phyloP scores from a whole-genome alignment of 2,888 invertebrate genomes.

The Plagodis dolabraria region DNA sequence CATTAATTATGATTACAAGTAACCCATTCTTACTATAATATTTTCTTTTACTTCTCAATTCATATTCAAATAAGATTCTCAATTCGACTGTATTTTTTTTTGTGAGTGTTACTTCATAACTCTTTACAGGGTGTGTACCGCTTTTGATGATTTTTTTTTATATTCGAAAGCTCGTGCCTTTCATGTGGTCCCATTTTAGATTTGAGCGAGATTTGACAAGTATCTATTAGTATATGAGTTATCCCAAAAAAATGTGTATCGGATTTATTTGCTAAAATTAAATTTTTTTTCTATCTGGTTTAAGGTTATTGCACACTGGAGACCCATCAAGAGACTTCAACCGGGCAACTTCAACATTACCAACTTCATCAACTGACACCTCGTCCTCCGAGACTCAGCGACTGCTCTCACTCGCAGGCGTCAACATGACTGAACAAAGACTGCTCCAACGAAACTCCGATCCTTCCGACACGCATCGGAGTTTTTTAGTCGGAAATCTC shows the following conservation, averaged over 20 bases:
- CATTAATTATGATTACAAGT: too few species aligned
- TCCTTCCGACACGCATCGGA: constrained; percentile 77
- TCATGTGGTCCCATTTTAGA: too few species aligned
- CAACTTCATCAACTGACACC: constrained; percentile 63
- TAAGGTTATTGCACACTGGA: constrained; percentile 75
- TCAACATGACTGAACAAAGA: constrained; percentile 83
- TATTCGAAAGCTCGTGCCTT: too few species aligned
- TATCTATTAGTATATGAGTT: not conserved
- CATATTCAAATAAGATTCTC: too few species aligned
- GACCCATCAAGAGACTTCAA: constrained; percentile 73
- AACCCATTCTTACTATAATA: too few species aligned
- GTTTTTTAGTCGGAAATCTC: constrained; percentile 77
- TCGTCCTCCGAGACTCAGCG: constrained; percentile 80
- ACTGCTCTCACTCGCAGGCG: constrained; percentile 77
- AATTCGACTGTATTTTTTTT: too few species aligned
- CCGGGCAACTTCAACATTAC: constrained; percentile 66
- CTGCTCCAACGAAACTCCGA: constrained; percentile 82
- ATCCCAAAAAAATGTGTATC: too few species aligned
- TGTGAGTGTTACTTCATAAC: too few species aligned
- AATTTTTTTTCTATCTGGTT: constrained; percentile 43
- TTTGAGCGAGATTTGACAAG: not conserved
- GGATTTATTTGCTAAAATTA: too few species aligned
- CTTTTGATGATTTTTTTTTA: too few species aligned
- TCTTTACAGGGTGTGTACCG: too few species aligned
- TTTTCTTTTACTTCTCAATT: too few species aligned